Evolutionary conservation across 2,113 vertebrate species (phyloP), one percentile per base, ranked within the genome.

Genomic region (Eurystomus gularis): DNA sequence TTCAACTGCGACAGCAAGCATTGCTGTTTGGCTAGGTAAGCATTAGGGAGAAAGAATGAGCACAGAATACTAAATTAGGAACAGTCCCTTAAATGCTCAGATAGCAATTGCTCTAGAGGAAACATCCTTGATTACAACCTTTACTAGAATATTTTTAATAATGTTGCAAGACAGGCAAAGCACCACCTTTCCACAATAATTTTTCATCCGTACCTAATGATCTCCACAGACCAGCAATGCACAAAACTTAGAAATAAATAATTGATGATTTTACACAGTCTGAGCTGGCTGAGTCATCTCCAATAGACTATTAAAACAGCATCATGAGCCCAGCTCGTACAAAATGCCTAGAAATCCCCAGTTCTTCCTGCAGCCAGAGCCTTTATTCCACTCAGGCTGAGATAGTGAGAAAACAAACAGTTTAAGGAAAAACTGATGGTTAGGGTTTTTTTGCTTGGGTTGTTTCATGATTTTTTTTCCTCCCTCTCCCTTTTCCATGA

Each of bases 241-340:
- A 69, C 35, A 9, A 81, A 94, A 93, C 49, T 92, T 44, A 40
- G 39, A 86, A 92, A 87, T 97, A 86, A 95, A 95, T 95, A 92
- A 97, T 86, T 89, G 44, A 96, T 95, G 26, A 65, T 42, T 94
- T 96, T 94, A 87, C 57, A 93, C 75, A 57, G 66, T 46, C 81
- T 82, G 71, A 69, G 68, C 78, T 51, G 71, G 82, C 55, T 94
- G 93, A 96, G 80, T 95, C 96, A 94, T 86, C 71, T 88, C 64
- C 4, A 4, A 71, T 9, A 75, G 62, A 39, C 76, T 93, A 91
- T 91, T 89, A 81, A 75, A 96, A 81, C 42, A 78, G 71, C 71
- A 91, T 78, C 52, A 80, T 21, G 33, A 90, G 68, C 76, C 86
- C 69, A 86, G 92, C 14, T 73, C n/a, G 35, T 55, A 86, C 13